These are phyloP conservation scores for Cheilosia pagana DNA, from an alignment of 2,888 invertebrate genomes.

Conservation along the genomic window DNA sequence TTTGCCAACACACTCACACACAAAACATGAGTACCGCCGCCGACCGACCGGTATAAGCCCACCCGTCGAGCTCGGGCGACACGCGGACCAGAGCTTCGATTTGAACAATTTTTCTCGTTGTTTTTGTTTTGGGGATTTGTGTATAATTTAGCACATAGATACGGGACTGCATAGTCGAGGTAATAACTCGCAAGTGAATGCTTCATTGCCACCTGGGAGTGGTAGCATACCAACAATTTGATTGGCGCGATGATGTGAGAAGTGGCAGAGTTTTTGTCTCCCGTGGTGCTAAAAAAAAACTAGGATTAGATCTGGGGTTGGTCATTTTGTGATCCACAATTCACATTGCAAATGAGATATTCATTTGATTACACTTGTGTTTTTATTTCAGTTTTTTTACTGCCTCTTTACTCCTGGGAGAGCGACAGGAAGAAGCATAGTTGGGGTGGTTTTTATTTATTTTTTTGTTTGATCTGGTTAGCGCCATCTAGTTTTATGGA, in stretches of 20 bases:
- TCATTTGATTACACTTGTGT: conserved; percentile 51
- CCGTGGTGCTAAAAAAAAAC: conserved; percentile 43
- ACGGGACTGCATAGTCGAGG: conserved; percentile 24
- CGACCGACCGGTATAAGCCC: conserved; percentile 22
- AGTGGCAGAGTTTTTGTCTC: conserved; percentile 34
- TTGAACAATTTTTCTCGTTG: conserved; percentile 39
- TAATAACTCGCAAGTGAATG: conserved; percentile 64
- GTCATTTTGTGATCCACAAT: conserved; percentile 43
- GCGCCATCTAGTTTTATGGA: conserved; percentile 69
- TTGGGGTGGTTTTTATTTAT: conserved; percentile 27
- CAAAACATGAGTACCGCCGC: conserved; percentile 62
- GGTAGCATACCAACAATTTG: conserved; percentile 23
- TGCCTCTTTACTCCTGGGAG: neutral
- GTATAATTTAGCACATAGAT: conserved; percentile 55
- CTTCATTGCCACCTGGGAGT: conserved; percentile 46
- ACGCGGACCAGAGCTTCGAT: conserved; percentile 44
- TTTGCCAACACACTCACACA: conserved; percentile 36
- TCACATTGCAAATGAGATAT: conserved; percentile 60
- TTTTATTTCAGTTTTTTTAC: neutral
- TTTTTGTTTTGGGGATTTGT: conserved; percentile 44
- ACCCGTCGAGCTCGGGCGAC: conserved; percentile 39
- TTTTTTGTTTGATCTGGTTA: neutral
- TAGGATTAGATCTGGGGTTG: conserved; percentile 12
- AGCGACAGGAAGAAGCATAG: neutral
- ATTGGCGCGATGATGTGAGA: conserved; percentile 46